Evolutionary conservation across 2,113 vertebrate species (phyloP), one percentile per base, ranked within the genome.

Genomic region (Fukomys damarensis): DNA sequence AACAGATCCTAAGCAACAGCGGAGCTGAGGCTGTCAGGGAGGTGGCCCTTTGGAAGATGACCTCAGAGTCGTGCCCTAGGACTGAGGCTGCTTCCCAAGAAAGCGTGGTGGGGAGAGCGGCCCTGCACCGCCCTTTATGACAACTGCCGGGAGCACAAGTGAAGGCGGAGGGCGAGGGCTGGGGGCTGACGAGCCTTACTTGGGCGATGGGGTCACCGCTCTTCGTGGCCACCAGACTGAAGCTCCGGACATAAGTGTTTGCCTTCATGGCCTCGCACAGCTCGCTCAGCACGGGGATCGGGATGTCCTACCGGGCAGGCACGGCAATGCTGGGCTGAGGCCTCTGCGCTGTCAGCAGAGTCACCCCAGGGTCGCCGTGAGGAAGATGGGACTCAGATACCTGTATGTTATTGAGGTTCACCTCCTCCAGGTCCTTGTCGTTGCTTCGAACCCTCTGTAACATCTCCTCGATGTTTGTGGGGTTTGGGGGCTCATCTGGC

Each of bases 331-430:
- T 80, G 58, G 43, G 58, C 41, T 54, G 12, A 24, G 58, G 52
- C 46, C 74, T 56, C 30, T 8, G 2, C 2, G 8, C 2, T 19
- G 9, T 41, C 41, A 17, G 46, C n/a, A 54, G 3, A 43, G 63
- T 70, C 54, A 63, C 24, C 35, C 77, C 28, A 17, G 0, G 49
- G 11, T 56, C 32, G 74, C 0, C 38, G 0, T 38, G 41, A 35
- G 84, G 89, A 65, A 72, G 41, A 2, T 30, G 20, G 52, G 41
- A 7, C 17, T 58, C 93, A n/a, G 2, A 59, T 96, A 99, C 99
- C 99, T 99, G 99, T 97, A 99, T 99, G 97, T 99, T 99, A 98
- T 99, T 99, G 92, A 99, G 99, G 98, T 99, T 99, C 98, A 99
- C 99, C 0, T 99, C 99, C 17, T 98, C 98, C 97, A 99, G 98